These are phyloP conservation scores for Hippolais icterina DNA, from an alignment of 2,113 vertebrate genomes.

Conservation along the genomic window DNA sequence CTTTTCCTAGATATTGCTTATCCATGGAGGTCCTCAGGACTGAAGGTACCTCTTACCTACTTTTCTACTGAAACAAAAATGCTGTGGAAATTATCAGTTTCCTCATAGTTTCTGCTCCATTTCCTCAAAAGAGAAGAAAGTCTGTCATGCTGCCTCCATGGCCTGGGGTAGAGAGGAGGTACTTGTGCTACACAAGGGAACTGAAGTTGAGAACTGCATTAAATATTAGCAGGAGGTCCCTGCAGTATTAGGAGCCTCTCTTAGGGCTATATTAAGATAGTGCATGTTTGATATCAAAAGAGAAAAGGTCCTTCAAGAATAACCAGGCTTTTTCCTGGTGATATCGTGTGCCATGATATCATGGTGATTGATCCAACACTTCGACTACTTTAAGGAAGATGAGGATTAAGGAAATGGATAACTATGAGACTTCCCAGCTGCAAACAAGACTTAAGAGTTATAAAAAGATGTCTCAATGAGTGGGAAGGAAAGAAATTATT, in stretches of 20 bases:
- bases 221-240: background rate
- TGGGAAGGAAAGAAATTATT: background rate
- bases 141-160: background rate
- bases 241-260: background rate
- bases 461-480: background rate
- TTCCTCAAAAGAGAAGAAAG: background rate
- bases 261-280: background rate
- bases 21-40: background rate
- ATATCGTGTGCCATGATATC: rapidly evolving
- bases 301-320: background rate
- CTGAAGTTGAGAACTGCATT: background rate
- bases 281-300: background rate
- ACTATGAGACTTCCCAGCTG: background rate
- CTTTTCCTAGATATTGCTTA: background rate
- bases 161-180: background rate
- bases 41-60: background rate
- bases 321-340: background rate
- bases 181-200: background rate
- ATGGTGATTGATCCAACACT: background rate
- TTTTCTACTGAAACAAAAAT: background rate
- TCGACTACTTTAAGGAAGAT: background rate
- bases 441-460: background rate
- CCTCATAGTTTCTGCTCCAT: background rate
- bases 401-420: background rate
- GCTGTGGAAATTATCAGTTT: background rate